Evolutionary conservation across 1,140 invertebrate genomes (phyloP), one percentile per base, ranked within the genome.

Genomic region (Drosophila saltans): DNA sequence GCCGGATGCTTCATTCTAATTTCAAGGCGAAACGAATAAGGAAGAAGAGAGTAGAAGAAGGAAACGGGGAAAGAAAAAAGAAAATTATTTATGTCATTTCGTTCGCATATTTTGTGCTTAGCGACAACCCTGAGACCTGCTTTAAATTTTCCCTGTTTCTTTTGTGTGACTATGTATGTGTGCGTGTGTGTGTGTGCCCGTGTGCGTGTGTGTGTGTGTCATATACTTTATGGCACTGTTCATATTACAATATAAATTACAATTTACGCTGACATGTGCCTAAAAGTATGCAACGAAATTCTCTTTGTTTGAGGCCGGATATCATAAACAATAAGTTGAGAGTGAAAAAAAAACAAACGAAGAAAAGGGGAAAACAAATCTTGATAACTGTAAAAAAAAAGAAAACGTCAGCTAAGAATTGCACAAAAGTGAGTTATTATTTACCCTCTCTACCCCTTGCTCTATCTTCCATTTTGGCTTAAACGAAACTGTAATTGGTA

Each of bases 191-290:
- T 16, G 28, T 16, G 28, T 16, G 77, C 78, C 45, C 39, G 33
- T 40, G 57, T 59, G 57, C 16, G 55, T 57, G 55, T 33, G 55
- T 33, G 55, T 33, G 55, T 21, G 81, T 77, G 52, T 60, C 48
- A 45, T 59, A 70, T 78, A 75, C 78, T 85, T 85, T 85, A 85
- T 85, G 78, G 68, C 75, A 66, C 71, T 68, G 77, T 80, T 84
- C 81, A 84, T 85, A 85, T 81, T 85, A 85, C 81, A 61, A 69
- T 78, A 85, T 85, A 85, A 85, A 85, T 85, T 81, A 85, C 81
- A 85, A 85, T 85, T 85, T 85, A 67, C 78, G 74, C 73, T 75
- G 81, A 78, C 81, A 72, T 85, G 78, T 77, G 81, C 81, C 81
- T 69, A 81, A 85, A 85, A 85, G 78, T 85, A 70, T 85, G 78